Evolutionary conservation across 2,888 invertebrate genomes (phyloP), one percentile per base, ranked within the genome.

Genomic region (Steromphala cineraria): DNA sequence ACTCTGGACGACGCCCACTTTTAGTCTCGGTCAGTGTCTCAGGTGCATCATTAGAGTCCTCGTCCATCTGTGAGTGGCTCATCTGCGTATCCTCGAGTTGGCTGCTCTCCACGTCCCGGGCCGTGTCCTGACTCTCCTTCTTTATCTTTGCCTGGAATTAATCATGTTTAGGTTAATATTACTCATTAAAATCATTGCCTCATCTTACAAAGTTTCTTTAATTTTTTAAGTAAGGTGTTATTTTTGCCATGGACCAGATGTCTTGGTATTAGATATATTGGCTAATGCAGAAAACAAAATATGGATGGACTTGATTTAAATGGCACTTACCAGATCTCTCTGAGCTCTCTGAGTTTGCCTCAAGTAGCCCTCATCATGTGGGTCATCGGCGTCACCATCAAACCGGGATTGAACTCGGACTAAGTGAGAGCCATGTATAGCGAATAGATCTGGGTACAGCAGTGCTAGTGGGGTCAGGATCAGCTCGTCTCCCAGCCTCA

Each of bases 301-400:
- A 36, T 4, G 36, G 7, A 36, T 36, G 2, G 4, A 2, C 36
- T 36, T 2, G 4, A 36, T 36, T 7, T 4, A 4, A 4, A 36
- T 36, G 21, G n/a, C 8, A 15, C 19, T 2, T 46, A 52, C 67
- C 40, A 87, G 84, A 83, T 86, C 86, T 82, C 87, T 86, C 13
- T 89, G 88, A 74, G 86, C 87, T 7, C 90, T 84, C 84, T 89
- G 87, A 7, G 97, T 98, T 94, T 98, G 98, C 84, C 97, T 95
- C 15, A 98, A 94, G 92, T 97, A 98, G 91, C 97, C 96, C 17
- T 97, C 97, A 94, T 98, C 98, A 92, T 97, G 97, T 2, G 98
- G 98, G 94, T 98, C 98, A 93, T 98, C 97, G 0, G 98, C 96
- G 91, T 98, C 98, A 2, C 97, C 96, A 75, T 95, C 94, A 55